phyloP scores from a whole-genome alignment of 2,888 invertebrate species.

The Scaeva pyrastri region DNA sequence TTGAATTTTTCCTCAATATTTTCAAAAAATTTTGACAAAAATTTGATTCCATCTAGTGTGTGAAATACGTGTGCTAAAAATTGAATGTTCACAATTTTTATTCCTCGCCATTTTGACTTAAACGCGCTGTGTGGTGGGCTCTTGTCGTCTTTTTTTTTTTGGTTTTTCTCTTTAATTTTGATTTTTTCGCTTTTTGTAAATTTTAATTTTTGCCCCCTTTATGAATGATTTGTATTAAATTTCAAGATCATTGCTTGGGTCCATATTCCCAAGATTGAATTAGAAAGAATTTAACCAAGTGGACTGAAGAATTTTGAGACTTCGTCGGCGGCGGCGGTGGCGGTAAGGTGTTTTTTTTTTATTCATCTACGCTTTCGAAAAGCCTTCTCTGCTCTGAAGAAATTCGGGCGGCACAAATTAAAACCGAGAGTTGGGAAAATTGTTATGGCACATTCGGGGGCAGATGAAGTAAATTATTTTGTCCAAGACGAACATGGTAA shows the following conservation, averaged over 20 bases:
- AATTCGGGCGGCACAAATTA: constrained; percentile 68
- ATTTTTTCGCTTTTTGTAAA: constrained; percentile 40
- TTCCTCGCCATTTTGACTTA: constrained; percentile 75
- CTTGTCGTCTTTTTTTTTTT: constrained; percentile 44
- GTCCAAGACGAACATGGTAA: constrained; percentile 83
- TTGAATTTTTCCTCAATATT: constrained; percentile 68
- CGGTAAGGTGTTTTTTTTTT: constrained; percentile 52
- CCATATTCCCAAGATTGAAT: constrained; percentile 26
- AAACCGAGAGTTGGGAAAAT: constrained; percentile 47
- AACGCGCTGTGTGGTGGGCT: constrained; percentile 74
- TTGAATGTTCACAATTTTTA: constrained; percentile 61
- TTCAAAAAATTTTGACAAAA: constrained; percentile 54
- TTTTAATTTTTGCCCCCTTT: constrained; percentile 38
- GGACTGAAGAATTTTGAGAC: constrained; percentile 15
- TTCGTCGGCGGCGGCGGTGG: constrained; percentile 48
- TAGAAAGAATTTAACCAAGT: constrained; percentile 24
- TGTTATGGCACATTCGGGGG: constrained; percentile 78
- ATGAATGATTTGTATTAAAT: constrained; percentile 59
- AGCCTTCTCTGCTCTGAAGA: constrained; percentile 36
- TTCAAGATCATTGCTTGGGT: constrained; percentile 55
- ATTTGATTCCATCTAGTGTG: constrained; percentile 49
- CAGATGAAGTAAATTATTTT: constrained; percentile 83
- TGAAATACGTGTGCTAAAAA: constrained; percentile 59
- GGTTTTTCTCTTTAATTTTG: constrained; percentile 47
- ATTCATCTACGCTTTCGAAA: constrained; percentile 52